These are phyloP conservation scores for Steromphala cineraria DNA, from an alignment of 2,888 invertebrate genomes.

Conservation along the genomic window DNA sequence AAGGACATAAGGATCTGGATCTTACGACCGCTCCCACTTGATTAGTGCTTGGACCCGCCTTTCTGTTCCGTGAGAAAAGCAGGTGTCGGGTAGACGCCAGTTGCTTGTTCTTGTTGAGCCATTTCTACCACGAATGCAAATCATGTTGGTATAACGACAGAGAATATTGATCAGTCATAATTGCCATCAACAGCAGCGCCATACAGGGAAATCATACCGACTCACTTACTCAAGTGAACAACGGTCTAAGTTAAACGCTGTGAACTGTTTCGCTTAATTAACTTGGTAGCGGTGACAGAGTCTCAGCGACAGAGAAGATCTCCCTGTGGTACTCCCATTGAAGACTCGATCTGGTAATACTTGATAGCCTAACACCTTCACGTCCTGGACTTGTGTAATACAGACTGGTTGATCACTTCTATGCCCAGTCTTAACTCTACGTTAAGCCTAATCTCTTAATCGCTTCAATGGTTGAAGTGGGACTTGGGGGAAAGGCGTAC, in stretches of 20 bases:
- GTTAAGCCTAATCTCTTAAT: no score
- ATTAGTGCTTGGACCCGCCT: no score
- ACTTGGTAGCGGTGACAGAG: not conserved
- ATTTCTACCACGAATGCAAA: constrained; percentile 6
- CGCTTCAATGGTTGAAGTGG: no score
- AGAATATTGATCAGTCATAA: constrained; percentile 2
- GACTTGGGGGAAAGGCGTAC: no score
- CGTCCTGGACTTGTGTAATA: not conserved
- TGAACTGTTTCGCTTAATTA: not conserved
- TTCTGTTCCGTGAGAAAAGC: no score
- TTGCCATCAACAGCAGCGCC: not conserved
- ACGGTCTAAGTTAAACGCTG: not conserved
- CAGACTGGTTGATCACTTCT: no score
- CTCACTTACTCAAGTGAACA: not conserved
- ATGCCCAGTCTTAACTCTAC: no score
- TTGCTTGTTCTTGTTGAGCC: not conserved
- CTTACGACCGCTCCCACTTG: no score
- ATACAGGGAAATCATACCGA: not conserved
- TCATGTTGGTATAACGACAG: constrained; percentile 12
- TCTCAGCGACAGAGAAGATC: not conserved
- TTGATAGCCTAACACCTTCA: not conserved
- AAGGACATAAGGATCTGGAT: no score
- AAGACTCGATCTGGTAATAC: no score
- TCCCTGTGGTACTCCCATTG: no score
- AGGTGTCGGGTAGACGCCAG: no score